Evolutionary conservation across 1,140 invertebrate species (phyloP).

Genomic region (Psilanteris sp.): DNA sequence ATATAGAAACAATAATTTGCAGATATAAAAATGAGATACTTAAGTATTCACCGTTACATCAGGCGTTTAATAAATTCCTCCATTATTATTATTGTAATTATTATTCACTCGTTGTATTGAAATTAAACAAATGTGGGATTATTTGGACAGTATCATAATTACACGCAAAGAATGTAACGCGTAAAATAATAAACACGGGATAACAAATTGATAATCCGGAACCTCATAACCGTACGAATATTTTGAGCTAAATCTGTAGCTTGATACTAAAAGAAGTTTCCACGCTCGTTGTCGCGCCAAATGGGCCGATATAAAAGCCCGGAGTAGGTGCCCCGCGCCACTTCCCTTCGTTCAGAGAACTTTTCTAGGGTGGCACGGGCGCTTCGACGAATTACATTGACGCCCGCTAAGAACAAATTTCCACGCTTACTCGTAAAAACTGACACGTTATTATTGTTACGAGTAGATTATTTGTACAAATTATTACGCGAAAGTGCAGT

Average conservation of each 20-base stretch:
- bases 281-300: conserved; percentile 80
- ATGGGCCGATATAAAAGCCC: conserved; percentile 79
- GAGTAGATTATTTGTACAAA: conserved; percentile 22
- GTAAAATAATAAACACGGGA: conserved; percentile 76
- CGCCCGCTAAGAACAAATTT: conserved; percentile 48
- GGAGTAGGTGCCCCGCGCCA: conserved; percentile 55
- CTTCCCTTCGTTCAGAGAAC: conserved; percentile 28
- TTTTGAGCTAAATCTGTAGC: conserved; percentile 76
- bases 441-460: conserved; percentile 36
- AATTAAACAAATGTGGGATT: background rate
- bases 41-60: too few species aligned
- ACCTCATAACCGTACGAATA: conserved; percentile 76
- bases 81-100: too few species aligned
- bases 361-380: conserved; percentile 46
- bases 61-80: too few species aligned
- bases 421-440: conserved; percentile 33
- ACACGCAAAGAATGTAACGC: background rate
- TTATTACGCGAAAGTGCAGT: conserved; percentile 19
- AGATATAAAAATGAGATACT: too few species aligned
- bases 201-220: conserved; percentile 80
- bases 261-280: conserved; percentile 79
- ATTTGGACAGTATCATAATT: conserved; percentile 9
- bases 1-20: too few species aligned
- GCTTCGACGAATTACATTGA: conserved; percentile 46
- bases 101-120: conserved; percentile 18